Conservation (phyloP, 2,888 invertebrate genomes). For the Beris morrisii region DNA sequence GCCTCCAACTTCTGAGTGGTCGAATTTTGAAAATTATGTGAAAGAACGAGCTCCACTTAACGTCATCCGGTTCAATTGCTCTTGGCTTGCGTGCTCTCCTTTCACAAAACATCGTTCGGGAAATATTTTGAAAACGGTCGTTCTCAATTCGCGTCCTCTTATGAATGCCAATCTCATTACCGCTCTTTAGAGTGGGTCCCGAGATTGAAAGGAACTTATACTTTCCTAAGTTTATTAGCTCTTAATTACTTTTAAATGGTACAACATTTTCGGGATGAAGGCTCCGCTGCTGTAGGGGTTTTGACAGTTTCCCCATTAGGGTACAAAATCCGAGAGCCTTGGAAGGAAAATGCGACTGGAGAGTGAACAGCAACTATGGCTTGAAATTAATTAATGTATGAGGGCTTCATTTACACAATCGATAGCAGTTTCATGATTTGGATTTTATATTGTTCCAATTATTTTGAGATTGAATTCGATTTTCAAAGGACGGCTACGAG, state of each 20-base stretch:
- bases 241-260: conserved; percentile 27
- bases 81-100: too few species aligned
- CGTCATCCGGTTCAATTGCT: too few species aligned
- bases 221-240: conserved; percentile 17
- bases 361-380: not conserved
- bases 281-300: not conserved
- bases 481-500: not conserved
- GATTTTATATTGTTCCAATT: conserved; percentile 26
- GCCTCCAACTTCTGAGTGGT: too few species aligned
- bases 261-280: conserved; percentile 1
- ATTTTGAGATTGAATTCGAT: conserved; percentile 6
- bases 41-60: too few species aligned
- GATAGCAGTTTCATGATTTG: conserved; percentile 30
- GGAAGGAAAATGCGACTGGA: not conserved
- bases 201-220: not conserved
- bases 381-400: conserved; percentile 25
- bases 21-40: too few species aligned
- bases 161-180: conserved; percentile 21
- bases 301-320: not conserved
- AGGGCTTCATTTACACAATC: conserved; percentile 19
- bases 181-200: not conserved
- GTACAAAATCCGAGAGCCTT: not conserved
- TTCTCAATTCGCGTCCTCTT: not conserved
- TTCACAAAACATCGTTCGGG: too few species aligned
- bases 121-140: too few species aligned